These are phyloP conservation scores for Psylliodes chrysocephalus DNA, from an alignment of 2,888 invertebrate species.

Conservation along the genomic window DNA sequence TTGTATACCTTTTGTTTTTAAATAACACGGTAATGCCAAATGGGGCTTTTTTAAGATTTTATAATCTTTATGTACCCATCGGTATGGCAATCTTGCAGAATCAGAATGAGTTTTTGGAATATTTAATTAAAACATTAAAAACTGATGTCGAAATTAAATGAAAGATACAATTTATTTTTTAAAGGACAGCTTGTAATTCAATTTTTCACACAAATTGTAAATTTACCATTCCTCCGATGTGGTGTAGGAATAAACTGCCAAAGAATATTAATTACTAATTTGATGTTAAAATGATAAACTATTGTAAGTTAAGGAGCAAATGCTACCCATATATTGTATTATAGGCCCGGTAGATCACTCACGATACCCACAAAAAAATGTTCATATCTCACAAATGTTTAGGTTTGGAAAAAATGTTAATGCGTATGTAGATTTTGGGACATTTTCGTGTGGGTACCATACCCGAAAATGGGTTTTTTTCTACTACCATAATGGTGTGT, in stretches of 20 bases:
- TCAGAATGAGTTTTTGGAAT: no score
- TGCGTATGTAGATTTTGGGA: no score
- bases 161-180: conserved; percentile 22
- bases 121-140: no score
- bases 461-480: conserved; percentile 3
- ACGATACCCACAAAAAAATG: not conserved
- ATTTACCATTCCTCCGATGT: conserved; percentile 39
- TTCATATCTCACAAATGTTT: no score
- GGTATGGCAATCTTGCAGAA: no score
- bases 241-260: conserved; percentile 54
- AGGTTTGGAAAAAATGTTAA: no score
- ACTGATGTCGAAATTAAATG: no score
- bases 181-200: not conserved
- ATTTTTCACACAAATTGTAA: conserved; percentile 36
- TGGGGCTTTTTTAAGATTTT: no score
- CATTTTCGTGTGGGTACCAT: not conserved
- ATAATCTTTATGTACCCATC: no score
- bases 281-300: conserved; percentile 47
- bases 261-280: conserved; percentile 49
- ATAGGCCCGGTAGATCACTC: conserved; percentile 23
- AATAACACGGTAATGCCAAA: not conserved
- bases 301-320: conserved; percentile 40
- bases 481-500: conserved; percentile 32
- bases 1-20: conserved; percentile 15
- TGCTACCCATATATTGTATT: conserved; percentile 32